Conservation (phyloP, 2,888 invertebrate species). For the Thymelicus lineola region DNA sequence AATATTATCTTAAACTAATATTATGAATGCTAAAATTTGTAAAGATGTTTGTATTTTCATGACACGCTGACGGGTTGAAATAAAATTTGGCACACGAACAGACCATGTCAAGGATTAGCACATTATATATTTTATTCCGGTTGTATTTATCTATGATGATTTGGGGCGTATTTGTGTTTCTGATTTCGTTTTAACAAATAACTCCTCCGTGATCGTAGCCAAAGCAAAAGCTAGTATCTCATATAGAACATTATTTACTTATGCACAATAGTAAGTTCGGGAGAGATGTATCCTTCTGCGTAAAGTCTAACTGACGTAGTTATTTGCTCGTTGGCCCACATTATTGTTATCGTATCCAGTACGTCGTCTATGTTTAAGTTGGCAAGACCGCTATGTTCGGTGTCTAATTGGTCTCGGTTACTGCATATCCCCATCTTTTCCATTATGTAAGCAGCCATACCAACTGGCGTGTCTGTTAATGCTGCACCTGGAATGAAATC, state of each 20-base stretch:
- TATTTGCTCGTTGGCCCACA: conserved; percentile 91
- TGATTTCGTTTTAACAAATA: too few species aligned
- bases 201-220: too few species aligned
- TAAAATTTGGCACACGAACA: too few species aligned
- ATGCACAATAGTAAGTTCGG: conserved; percentile 55
- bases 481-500: conserved; percentile 84
- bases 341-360: conserved; percentile 92
- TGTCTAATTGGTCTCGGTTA: conserved; percentile 83
- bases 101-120: too few species aligned
- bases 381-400: conserved; percentile 88
- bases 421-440: conserved; percentile 93
- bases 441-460: conserved; percentile 94
- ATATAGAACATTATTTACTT: conserved; percentile 54
- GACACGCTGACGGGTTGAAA: too few species aligned
- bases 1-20: too few species aligned
- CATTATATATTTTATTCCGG: too few species aligned
- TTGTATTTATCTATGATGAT: too few species aligned
- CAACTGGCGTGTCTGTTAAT: conserved; percentile 91
- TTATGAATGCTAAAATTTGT: too few species aligned
- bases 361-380: conserved; percentile 88
- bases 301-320: conserved; percentile 91
- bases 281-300: conserved; percentile 82
- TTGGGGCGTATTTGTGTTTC: too few species aligned
- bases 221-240: too few species aligned
- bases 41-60: too few species aligned